Base-by-base conservation (phyloP, 2,888 invertebrate genomes). In the Ophioninae sp. region DNA sequence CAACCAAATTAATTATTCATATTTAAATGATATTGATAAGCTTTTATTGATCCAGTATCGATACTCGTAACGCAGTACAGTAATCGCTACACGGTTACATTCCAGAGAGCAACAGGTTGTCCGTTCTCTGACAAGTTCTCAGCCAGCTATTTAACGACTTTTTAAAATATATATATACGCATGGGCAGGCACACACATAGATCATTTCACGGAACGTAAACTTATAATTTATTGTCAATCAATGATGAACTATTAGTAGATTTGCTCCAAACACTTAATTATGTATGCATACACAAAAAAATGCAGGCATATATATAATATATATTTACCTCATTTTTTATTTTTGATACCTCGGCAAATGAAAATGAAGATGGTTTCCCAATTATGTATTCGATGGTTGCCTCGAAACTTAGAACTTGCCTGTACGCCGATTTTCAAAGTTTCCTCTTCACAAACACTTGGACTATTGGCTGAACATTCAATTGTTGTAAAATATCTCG, bases 61-160 rank as follows among this genome's bases (percentile, higher is more conserved):
- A n/a, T 3, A 65, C 37, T 74, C 56, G 79, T 23, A 65, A 13
- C 64, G 56, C 41, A 17, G 9, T 67, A 61, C 44, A 39, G 63
- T 22, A 20, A 56, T 67, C 13, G 10, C 7, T 17, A 23, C 41
- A 22, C 75, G 59, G 67, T 30, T 65, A 63, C 86, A 87, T 87
- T 87, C 86, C 86, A 75, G 65, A 65, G 83, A 30, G 86, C 87
- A 87, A 87, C 87, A 87, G 86, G 87, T 87, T 87, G 87, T 79
- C 83, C 79, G 64, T 75, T 59, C 65, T 79, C 71, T 75, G 64
- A 51, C 72, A 8, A 67, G 72, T 82, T 76, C 83, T 77, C 61
- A 63, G 23, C 56, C 37, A 51, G 44, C 56, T 17, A 58, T 73
- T 68, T 23, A 63, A 67, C 65, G 63, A 65, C 44, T 59, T 76